Evolutionary conservation across 2,888 invertebrate species (phyloP).

Genomic region (Lithophane semibrunnea): DNA sequence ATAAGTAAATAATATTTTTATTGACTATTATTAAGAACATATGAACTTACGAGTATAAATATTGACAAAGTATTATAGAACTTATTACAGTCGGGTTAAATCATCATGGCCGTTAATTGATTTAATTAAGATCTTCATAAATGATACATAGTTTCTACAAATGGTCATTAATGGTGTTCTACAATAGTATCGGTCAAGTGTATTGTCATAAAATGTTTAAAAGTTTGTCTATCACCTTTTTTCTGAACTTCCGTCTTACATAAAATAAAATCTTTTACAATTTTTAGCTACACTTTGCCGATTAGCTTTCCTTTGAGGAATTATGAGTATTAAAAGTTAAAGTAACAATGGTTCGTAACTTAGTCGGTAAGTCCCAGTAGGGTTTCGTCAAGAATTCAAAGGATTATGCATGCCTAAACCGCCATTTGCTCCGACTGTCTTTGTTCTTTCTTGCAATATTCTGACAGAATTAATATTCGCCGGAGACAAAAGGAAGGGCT

Average conservation of each 20-base stretch:
- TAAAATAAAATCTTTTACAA: too few relatives aligned
- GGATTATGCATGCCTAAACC: constrained; percentile 5
- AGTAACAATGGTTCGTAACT: too few relatives aligned
- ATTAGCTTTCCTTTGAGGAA: too few relatives aligned
- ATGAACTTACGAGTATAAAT: constrained; percentile 73
- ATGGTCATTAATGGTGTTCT: background rate
- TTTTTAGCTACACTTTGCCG: too few relatives aligned
- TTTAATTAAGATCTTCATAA: background rate
- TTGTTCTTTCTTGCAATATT: background rate
- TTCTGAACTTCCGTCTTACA: background rate
- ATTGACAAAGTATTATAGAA: constrained; percentile 67
- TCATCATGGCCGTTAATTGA: background rate
- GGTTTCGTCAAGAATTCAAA: constrained; percentile 15
- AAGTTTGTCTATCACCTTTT: background rate
- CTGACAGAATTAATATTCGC: background rate
- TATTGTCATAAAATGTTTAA: background rate
- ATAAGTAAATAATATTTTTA: constrained; percentile 71
- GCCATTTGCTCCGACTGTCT: constrained; percentile 4
- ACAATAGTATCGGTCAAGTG: background rate
- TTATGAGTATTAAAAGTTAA: too few relatives aligned
- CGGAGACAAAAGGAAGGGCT: too few relatives aligned
- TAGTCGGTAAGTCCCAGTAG: background rate
- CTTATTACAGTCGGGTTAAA: constrained; percentile 46
- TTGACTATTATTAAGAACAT: constrained; percentile 75
- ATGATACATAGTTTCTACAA: background rate